Evolutionary conservation across 37 sponge, comb jelly and placozoan species (phyloP).

Genomic region (Crambe crambe): DNA sequence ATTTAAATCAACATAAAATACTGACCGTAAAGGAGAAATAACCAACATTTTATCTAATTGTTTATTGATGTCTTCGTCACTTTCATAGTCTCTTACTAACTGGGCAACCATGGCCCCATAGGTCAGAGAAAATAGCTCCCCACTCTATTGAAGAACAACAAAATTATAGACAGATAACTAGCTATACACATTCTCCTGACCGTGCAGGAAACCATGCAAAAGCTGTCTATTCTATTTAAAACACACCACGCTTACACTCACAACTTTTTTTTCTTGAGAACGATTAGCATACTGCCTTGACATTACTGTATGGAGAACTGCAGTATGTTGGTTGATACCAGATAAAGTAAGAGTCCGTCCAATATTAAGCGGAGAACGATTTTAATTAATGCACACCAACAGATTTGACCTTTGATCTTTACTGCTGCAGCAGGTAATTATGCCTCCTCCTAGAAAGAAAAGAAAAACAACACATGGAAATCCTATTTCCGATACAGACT

Average conservation of each 20-base stretch:
- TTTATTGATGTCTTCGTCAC: conserved; percentile 93
- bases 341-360: too few relatives aligned
- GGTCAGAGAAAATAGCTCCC: conserved; percentile 94
- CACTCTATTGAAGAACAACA: conserved; percentile 45
- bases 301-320: too few relatives aligned
- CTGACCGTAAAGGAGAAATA: neutral
- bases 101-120: conserved; percentile 97
- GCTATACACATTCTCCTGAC: too few relatives aligned
- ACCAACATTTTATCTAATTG: conserved; percentile 91
- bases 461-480: neutral
- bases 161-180: neutral
- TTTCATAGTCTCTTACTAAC: conserved; percentile 95
- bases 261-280: conserved; percentile 36
- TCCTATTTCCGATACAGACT: neutral
- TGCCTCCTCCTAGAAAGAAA: neutral
- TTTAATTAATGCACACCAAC: neutral
- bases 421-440: too few relatives aligned
- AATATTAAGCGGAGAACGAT: too few relatives aligned
- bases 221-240: too few relatives aligned
- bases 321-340: too few relatives aligned
- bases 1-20: neutral
- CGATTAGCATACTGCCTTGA: conserved; percentile 30
- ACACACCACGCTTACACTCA: too few relatives aligned
- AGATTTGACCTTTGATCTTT: neutral
- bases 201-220: neutral